Evolutionary conservation across 2,797 vertebrate species (phyloP), one percentile per base, ranked within the genome.

Genomic region (Poecile montanus): DNA sequence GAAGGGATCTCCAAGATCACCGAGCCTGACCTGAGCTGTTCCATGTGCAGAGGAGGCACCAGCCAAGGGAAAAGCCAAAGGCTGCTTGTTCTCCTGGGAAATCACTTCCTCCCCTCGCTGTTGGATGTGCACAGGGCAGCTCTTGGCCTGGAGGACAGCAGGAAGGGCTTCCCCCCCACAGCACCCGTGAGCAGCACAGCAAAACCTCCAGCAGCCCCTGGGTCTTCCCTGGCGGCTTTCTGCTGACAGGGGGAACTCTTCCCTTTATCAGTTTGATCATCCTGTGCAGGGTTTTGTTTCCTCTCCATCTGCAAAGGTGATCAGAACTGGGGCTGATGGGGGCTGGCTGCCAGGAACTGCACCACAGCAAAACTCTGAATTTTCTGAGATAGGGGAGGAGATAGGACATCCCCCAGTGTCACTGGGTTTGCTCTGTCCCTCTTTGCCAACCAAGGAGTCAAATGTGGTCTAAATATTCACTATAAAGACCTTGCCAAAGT

Each of bases 251-350:
- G 81, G 34, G 12, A 68, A 54, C 60, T 48, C 90, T 36, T 36
- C 6, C 29, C 4, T 75, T 63, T 95, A 83, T 95, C 93, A n/a
- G 11, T 58, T 80, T 18, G 18, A 71, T 93, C 93, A 85, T 86
- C 91, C 92, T 90, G 83, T 84, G 38, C 26, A 53, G 45, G 57
- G 47, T n/a, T 88, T 71, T 67, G 66, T 80, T 96, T 95, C 85
- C 88, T 94, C 53, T 74, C 3, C 16, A 2, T 47, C 77, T 48
- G 29, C 62, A 74, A 62, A 93, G 88, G 76, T 85, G 82, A 70
- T 50, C 60, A 77, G 75, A 76, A 66, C 25, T 44, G 30, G 81
- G 70, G 58, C 45, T 50, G 62, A 26, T 13, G 42, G 61, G 27
- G 8, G 21, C 30, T 26, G 36, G 22, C 47, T 61, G 32, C 60